Percentiles rank a stretch among this genome's conserved stretches.
Conservation (phyloP, 2,113 vertebrate genomes). For the Chitala chitala region DNA sequence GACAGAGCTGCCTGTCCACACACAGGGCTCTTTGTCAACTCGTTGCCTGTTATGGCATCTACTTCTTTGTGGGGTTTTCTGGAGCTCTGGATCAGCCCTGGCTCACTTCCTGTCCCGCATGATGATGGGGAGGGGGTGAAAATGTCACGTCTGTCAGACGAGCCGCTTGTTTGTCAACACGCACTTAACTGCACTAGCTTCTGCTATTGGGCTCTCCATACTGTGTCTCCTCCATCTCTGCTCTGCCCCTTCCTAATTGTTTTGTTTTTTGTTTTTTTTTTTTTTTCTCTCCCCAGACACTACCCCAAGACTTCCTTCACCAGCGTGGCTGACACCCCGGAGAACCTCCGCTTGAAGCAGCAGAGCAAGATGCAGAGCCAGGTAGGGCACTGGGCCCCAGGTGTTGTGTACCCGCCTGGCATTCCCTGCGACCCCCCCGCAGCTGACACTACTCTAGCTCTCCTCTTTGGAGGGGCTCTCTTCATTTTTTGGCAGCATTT, state of each 20-base stretch:
- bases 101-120: neutral
- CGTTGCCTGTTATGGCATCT: too few species aligned
- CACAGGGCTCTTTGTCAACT: too few species aligned
- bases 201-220: too few species aligned
- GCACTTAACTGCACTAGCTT: neutral
- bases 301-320: conserved; percentile 96
- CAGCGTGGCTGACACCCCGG: conserved; percentile 89
- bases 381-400: too few species aligned
- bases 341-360: conserved; percentile 92
- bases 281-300: conserved; percentile 63
- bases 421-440: too few species aligned
- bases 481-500: too few species aligned
- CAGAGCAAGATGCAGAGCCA: conserved; percentile 94
- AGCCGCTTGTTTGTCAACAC: neutral
- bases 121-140: neutral
- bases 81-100: neutral
- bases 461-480: too few species aligned
- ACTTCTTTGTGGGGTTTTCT: neutral
- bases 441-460: too few species aligned
- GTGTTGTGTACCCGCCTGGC: too few species aligned
- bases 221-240: neutral
- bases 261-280: neutral
- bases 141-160: neutral
- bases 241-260: neutral
- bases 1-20: too few species aligned